phyloP scores from a whole-genome alignment of 2,888 invertebrate species.

The Pristionchus mayeri region DNA sequence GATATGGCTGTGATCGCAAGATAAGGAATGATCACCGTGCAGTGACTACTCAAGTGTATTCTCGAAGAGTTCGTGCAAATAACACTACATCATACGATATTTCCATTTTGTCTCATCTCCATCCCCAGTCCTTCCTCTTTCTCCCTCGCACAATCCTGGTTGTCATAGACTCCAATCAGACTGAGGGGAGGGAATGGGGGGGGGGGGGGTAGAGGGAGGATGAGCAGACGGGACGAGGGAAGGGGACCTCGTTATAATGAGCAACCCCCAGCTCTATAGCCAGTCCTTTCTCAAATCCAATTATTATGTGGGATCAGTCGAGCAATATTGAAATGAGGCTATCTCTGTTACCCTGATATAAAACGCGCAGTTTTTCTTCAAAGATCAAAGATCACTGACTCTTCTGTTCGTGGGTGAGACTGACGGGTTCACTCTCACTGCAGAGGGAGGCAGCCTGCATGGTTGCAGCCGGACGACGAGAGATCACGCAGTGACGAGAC shows the following conservation, averaged over 20 bases:
- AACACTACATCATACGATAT: too few species aligned
- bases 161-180: neutral
- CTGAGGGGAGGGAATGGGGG: neutral
- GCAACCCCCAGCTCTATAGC: too few species aligned
- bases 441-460: constrained; percentile 26
- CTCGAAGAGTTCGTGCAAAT: too few species aligned
- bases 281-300: too few species aligned
- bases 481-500: constrained; percentile 3
- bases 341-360: too few species aligned
- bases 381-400: constrained; percentile 7
- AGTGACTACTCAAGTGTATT: too few species aligned
- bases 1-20: too few species aligned
- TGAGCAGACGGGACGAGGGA: constrained; percentile 24
- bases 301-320: too few species aligned
- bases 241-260: neutral
- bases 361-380: neutral
- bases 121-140: too few species aligned
- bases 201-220: neutral
- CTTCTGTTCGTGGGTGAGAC: constrained; percentile 45
- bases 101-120: too few species aligned
- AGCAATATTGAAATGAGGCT: too few species aligned
- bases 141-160: neutral
- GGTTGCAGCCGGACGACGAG: neutral
- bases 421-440: constrained; percentile 46
- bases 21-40: too few species aligned